A percentile compares a stretch with the other conserved stretches of the same genome.
Conservation (phyloP, 1,140 invertebrate genomes). For the Amphibalanus amphitrite region DNA sequence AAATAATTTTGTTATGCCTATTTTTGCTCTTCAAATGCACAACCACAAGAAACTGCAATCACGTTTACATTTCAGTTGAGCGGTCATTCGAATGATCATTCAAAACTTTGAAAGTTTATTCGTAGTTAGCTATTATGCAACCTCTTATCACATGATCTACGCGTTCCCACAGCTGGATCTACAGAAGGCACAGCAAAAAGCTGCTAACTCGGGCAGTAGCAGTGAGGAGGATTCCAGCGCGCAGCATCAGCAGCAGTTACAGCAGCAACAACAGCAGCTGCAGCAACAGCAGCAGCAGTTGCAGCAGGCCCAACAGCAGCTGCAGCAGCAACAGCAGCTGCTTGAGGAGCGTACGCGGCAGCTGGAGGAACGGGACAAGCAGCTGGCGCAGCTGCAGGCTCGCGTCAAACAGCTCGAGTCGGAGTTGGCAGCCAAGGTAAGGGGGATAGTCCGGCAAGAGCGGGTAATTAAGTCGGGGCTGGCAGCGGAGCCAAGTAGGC, state of each 20-base stretch:
- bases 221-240: constrained; percentile 33
- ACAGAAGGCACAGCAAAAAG: constrained; percentile 58
- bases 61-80: no score
- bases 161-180: constrained; percentile 41
- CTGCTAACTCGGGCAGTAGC: constrained; percentile 27
- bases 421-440: not conserved
- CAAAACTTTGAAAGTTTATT: no score
- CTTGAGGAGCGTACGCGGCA: constrained; percentile 34
- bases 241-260: constrained; percentile 33
- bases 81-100: no score
- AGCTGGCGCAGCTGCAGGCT: constrained; percentile 18
- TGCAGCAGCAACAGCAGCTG: constrained; percentile 15
- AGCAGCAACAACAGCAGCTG: constrained; percentile 22
- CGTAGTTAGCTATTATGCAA: no score
- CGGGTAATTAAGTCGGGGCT: no score
- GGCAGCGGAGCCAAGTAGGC: no score
- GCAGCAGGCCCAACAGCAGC: constrained; percentile 16
- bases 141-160: no score
- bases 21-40: no score
- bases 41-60: no score
- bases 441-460: no score
- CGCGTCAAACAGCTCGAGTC: not conserved
- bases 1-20: no score
- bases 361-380: constrained; percentile 39
- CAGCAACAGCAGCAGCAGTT: constrained; percentile 23